A percentile compares a stretch with the other conserved stretches of the same genome.
Conservation (phyloP, 1,140 invertebrate species). For the Diploscapter pachys region DNA sequence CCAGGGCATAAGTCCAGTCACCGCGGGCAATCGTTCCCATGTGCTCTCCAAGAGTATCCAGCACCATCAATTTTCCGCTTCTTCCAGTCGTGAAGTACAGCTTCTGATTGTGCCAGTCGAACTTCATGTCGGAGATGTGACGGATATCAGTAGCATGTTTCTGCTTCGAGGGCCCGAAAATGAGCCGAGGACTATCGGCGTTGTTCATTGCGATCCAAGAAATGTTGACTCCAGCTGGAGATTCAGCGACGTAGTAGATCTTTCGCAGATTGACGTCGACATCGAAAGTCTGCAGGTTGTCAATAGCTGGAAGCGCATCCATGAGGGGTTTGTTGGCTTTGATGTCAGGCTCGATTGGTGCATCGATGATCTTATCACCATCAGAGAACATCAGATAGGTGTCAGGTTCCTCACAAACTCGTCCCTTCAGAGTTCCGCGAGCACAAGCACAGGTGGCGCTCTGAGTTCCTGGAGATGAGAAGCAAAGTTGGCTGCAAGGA, state of each 20-base stretch:
- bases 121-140: constrained; percentile 55
- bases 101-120: constrained; percentile 58
- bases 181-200: constrained; percentile 42
- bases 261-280: constrained; percentile 52
- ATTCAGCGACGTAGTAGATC: constrained; percentile 52
- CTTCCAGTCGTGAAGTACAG: constrained; percentile 58
- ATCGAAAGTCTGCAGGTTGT: constrained; percentile 53
- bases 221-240: constrained; percentile 54
- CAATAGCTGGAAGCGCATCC: constrained; percentile 49
- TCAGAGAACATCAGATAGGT: constrained; percentile 87
- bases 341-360: constrained; percentile 53
- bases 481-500: constrained; percentile 89
- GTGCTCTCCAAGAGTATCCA: constrained; percentile 82
- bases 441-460: constrained; percentile 82
- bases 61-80: constrained; percentile 84
- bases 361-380: constrained; percentile 69
- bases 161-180: constrained; percentile 41
- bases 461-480: constrained; percentile 72
- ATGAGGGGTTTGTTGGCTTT: constrained; percentile 45
- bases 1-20: constrained; percentile 86
- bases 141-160: constrained; percentile 38
- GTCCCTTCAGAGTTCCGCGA: constrained; percentile 67
- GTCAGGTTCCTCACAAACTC: constrained; percentile 67
- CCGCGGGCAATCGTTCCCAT: constrained; percentile 88
- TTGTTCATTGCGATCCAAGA: constrained; percentile 57